phyloP scores from a whole-genome alignment of 2,888 invertebrate species.

The Chrysotoxum bicinctum region DNA sequence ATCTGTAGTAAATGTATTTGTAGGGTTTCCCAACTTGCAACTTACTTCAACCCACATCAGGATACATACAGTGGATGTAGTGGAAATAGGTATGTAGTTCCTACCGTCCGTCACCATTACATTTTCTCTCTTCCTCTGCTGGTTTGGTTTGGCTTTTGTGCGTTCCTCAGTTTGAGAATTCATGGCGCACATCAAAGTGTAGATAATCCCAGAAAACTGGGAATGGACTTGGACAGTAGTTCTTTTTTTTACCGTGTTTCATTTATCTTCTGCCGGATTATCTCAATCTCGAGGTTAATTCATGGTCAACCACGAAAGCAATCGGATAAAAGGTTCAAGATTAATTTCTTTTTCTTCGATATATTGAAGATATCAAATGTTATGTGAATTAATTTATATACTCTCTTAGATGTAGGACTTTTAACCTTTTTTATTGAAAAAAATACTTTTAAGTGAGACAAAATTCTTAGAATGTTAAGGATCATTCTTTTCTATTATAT shows the following conservation, averaged over 20 bases:
- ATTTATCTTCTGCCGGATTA: background rate
- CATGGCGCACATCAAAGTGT: slow-evolving; percentile 48
- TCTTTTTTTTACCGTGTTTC: background rate
- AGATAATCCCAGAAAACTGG: slow-evolving; percentile 54
- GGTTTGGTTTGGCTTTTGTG: slow-evolving; percentile 2
- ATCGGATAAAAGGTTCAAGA: slow-evolving; percentile 20
- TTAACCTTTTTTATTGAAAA: too few species aligned
- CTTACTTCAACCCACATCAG: background rate
- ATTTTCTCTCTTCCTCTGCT: background rate
- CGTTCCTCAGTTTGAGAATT: slow-evolving; percentile 2
- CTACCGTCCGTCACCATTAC: background rate
- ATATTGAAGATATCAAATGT: background rate
- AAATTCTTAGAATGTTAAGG: too few species aligned
- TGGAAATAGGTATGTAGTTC: background rate
- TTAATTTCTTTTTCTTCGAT: background rate
- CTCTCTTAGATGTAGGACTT: too few species aligned
- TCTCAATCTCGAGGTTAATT: slow-evolving; percentile 2
- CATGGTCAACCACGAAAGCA: slow-evolving; percentile 24
- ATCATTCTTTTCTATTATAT: too few species aligned
- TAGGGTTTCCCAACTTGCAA: slow-evolving; percentile 19
- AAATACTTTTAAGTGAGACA: too few species aligned
- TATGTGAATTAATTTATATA: background rate
- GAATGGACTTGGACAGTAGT: slow-evolving; percentile 23
- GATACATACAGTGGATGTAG: background rate
- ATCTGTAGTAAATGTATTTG: slow-evolving; percentile 27